phyloP scores from a whole-genome alignment of 2,113 vertebrate species.

The Pseudorhombus dupliciocellatus region DNA sequence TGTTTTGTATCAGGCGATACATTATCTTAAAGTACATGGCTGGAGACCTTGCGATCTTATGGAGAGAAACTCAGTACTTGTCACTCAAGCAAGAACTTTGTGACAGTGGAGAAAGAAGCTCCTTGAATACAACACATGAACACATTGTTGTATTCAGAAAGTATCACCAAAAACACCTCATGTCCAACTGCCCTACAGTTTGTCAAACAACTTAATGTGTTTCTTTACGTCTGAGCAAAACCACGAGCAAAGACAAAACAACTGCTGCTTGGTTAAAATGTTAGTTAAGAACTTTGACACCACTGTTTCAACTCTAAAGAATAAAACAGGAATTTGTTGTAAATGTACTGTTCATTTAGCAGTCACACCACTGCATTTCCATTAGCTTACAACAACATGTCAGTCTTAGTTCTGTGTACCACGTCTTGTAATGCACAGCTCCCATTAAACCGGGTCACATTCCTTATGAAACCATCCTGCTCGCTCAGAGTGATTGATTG shows the following conservation, averaged over 20 bases:
- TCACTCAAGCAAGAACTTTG: not conserved
- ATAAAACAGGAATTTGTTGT: not conserved
- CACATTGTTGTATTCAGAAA: no score
- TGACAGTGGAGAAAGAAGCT: not conserved
- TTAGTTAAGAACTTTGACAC: not conserved
- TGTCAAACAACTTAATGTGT: not conserved
- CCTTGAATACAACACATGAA: not conserved
- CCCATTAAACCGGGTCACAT: slow-evolving; percentile 39
- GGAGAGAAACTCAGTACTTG: not conserved
- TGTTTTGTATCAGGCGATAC: not conserved
- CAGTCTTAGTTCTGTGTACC: slow-evolving; percentile 20
- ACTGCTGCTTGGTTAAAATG: not conserved
- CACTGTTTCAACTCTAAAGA: not conserved
- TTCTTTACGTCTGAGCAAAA: not conserved
- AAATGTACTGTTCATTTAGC: slow-evolving; percentile 9
- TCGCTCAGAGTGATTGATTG: slow-evolving; percentile 41
- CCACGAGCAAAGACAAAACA: not conserved
- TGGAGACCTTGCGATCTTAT: not conserved
- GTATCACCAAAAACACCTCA: not conserved
- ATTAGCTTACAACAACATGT: slow-evolving; percentile 2
- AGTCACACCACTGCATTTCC: not conserved
- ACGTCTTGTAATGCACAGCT: slow-evolving; percentile 23
- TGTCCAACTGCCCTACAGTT: not conserved
- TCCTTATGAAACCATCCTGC: slow-evolving; percentile 37
- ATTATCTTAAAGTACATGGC: not conserved